phyloP scores from a whole-genome alignment of 2,888 invertebrate genomes.

The Sphecodes monilicornis region DNA sequence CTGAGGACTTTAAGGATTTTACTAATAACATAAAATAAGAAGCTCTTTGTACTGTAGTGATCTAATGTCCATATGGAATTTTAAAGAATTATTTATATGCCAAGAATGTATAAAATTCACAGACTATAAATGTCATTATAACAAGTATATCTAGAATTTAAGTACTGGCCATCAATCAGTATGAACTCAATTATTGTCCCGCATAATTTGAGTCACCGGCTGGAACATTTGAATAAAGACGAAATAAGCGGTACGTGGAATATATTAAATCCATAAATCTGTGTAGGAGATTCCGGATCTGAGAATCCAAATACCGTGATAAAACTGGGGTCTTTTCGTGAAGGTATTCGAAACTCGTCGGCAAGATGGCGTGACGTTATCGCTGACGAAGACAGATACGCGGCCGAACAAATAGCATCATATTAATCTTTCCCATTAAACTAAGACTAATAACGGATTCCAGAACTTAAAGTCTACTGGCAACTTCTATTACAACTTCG shows the following conservation, averaged over 20 bases:
- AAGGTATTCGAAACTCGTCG: conserved; percentile 19
- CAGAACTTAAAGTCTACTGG: not conserved
- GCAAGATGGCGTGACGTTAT: conserved; percentile 14
- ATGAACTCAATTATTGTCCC: not conserved
- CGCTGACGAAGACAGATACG: not conserved
- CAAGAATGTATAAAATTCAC: not conserved
- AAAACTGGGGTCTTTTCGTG: conserved; percentile 3
- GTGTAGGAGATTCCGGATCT: not conserved
- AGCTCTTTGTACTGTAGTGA: too few relatives aligned
- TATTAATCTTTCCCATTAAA: not conserved
- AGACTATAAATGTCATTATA: too few relatives aligned
- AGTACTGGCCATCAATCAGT: not conserved
- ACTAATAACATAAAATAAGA: not conserved
- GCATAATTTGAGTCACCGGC: not conserved
- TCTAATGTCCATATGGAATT: too few relatives aligned
- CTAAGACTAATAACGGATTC: not conserved
- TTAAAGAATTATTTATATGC: too few relatives aligned
- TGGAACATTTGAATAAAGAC: not conserved
- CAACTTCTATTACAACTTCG: not conserved
- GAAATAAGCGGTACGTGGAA: not conserved
- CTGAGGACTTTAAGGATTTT: not conserved
- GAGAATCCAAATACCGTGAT: conserved; percentile 3
- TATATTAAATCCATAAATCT: not conserved
- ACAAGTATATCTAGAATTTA: too few relatives aligned
- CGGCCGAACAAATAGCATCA: not conserved